phyloP scores from a whole-genome alignment of 2,888 invertebrate species.

The Euproctis similis region DNA sequence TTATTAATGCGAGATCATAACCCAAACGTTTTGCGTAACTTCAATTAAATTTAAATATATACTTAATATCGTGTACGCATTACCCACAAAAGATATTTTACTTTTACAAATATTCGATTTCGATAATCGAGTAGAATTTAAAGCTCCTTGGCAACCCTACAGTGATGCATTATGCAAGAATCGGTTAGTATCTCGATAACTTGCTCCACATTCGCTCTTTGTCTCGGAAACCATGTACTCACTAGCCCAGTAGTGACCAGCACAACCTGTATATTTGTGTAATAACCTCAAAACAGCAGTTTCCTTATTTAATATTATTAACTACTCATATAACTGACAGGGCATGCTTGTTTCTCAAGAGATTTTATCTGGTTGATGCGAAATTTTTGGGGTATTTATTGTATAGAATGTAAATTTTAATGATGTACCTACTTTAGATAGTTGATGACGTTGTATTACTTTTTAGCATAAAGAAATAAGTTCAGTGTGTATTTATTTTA shows the following conservation, averaged over 20 bases:
- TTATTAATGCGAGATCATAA: too few species aligned
- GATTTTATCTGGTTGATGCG: constrained; percentile 12
- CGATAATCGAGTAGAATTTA: background rate
- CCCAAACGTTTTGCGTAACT: too few species aligned
- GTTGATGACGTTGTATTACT: too few species aligned
- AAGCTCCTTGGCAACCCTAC: constrained; percentile 37
- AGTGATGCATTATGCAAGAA: constrained; percentile 51
- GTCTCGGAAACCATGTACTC: constrained; percentile 36
- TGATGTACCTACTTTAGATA: constrained; percentile 7
- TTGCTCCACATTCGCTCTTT: constrained; percentile 68
- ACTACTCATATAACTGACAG: constrained; percentile 18
- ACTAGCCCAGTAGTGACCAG: constrained; percentile 20
- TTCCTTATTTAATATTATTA: constrained; percentile 10
- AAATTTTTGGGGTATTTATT: too few species aligned
- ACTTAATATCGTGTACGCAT: too few species aligned
- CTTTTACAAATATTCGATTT: too few species aligned
- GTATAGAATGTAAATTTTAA: constrained; percentile 26
- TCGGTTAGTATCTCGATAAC: constrained; percentile 51
- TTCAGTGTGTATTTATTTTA: too few species aligned
- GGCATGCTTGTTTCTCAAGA: constrained; percentile 16
- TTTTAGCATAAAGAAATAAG: too few species aligned
- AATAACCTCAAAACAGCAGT: constrained; percentile 10
- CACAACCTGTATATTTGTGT: constrained; percentile 22
- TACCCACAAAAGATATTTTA: too few species aligned
- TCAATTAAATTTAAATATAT: too few species aligned